These are phyloP conservation scores for Eudasyphora cyanicolor DNA, from an alignment of 2,888 invertebrate species.

Conservation along the genomic window DNA sequence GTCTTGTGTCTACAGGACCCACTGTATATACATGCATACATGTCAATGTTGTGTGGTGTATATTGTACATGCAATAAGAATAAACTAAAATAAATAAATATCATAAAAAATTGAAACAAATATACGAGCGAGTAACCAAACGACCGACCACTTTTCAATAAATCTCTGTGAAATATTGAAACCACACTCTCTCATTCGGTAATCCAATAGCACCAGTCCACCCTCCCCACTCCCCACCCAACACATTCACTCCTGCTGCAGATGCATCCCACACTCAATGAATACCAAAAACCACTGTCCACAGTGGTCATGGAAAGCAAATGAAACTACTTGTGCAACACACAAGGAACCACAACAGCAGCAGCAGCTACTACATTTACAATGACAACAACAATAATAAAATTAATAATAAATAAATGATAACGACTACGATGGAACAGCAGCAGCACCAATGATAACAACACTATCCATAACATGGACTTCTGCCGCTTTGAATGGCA, in stretches of 20 bases:
- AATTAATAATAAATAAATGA: constrained; percentile 36
- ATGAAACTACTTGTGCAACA: constrained; percentile 1
- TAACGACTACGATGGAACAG: constrained; percentile 7
- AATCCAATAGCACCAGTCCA: background rate
- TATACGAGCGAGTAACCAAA: background rate
- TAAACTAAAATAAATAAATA: constrained; percentile 28
- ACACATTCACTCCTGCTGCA: too few species aligned
- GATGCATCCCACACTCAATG: too few species aligned
- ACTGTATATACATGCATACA: background rate
- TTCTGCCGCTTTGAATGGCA: background rate
- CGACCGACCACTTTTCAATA: constrained; percentile 23
- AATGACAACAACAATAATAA: background rate
- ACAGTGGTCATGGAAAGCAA: constrained; percentile 10
- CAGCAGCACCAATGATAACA: background rate
- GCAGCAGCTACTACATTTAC: background rate
- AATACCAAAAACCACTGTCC: constrained; percentile 8
- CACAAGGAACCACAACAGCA: background rate
- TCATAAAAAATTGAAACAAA: constrained; percentile 26
- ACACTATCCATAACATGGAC: too few species aligned
- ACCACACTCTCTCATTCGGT: constrained; percentile 10
- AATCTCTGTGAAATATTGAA: constrained; percentile 28
- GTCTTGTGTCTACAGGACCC: background rate
- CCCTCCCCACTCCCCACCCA: background rate
- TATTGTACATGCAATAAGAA: background rate
- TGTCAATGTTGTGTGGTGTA: background rate